Percentiles rank a stretch among this genome's conserved stretches.
These are phyloP conservation scores for Siderastrea radians DNA, from an alignment of 92 coral and sea anemone genomes.

Conservation along the genomic window DNA sequence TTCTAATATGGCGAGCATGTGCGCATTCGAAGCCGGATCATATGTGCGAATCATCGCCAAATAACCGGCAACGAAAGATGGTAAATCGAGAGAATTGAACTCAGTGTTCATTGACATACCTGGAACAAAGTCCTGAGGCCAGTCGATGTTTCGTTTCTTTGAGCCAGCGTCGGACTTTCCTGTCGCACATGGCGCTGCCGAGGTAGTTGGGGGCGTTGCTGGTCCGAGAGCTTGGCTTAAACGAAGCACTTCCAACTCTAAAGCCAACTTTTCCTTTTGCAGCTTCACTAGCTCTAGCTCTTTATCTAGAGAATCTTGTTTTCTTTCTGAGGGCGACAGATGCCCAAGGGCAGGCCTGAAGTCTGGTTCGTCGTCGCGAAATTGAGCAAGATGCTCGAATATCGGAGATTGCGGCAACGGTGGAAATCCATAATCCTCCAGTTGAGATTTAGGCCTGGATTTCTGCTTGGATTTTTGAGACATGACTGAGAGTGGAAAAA, in stretches of 20 bases:
- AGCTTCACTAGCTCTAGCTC: neutral
- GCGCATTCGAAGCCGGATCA: neutral
- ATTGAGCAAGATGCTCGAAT: conserved; percentile 5
- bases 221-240: neutral
- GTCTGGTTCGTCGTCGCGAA: conserved; percentile 9
- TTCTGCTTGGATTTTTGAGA: conserved; percentile 8
- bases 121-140: neutral
- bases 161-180: no score
- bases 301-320: neutral
- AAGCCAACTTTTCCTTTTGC: no score
- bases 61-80: conserved; percentile 24
- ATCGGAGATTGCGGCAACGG: conserved; percentile 13
- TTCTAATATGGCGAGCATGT: conserved; percentile 20
- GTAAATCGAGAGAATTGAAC: neutral
- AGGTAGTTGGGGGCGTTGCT: neutral
- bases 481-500: conserved; percentile 15
- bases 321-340: conserved; percentile 7
- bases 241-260: no score
- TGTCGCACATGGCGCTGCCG: no score
- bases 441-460: conserved; percentile 5
- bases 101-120: neutral
- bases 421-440: conserved; percentile 18
- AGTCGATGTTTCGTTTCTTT: neutral
- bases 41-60: conserved; percentile 29
- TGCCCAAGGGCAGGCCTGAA: conserved; percentile 1